Evolutionary conservation across 2,888 invertebrate genomes (phyloP), one percentile per base, ranked within the genome.

Genomic region (Gymnoscelis rufifasciata): DNA sequence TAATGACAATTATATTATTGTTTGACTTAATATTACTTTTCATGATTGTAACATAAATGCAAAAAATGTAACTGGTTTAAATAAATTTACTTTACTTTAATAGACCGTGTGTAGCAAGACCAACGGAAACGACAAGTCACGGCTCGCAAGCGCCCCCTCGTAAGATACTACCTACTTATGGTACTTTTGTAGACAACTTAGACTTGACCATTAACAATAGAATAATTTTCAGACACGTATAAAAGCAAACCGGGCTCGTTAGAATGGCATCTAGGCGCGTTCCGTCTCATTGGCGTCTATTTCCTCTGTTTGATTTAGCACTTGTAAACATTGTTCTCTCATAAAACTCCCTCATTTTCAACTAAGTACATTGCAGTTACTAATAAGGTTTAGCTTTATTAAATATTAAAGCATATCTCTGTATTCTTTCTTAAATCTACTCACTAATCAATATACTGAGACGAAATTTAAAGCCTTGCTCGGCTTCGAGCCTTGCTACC

Each of bases 141-240:
- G 83, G 77, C 74, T 75, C 64, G 77, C 67, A 70, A 69, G 76
- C 77, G 82, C 83, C 82, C 83, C 82, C 81, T 75, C 64, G 66
- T 62, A 66, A 75, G 75, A 72, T 63, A 43, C 45, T 7, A 45
- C 39, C 40, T 43, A 40, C 43, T 47, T 37, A 43, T 47, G 28
- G 43, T 51, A 43, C 36, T 24, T 41, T 33, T 2, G 13, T 14
- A 14, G 31, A 6, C 31, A 19, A 19, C 19, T 19, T 19, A 5
- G 19, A 19, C 19, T 19, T 19, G 19, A 19, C 19, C 19, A 19
- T 19, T 3, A 5, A 19, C 5, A 19, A 19, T 19, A 19, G 19
- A 19, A 19, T n/a, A 19, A 19, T 19, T 5, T 19, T 19, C 19
- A 19, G 11, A 23, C 11, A 7, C 10, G 3, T 26, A 6, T 1